Evolutionary conservation across 2,113 vertebrate genomes (phyloP).

Genomic region (Etheostoma cragini): DNA sequence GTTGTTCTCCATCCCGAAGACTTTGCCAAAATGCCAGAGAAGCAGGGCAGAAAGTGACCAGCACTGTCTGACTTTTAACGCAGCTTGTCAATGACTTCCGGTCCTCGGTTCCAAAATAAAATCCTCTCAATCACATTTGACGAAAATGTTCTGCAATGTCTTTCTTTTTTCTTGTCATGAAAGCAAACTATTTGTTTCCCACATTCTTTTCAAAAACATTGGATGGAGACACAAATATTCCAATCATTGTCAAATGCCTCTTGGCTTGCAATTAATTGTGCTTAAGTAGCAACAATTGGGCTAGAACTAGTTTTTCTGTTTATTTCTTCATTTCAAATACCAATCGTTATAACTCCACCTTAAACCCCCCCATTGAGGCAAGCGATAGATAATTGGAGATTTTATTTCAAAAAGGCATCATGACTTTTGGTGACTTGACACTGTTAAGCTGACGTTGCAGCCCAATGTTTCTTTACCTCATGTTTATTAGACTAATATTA

Average conservation of each 20-base stretch:
- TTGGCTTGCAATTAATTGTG: not conserved
- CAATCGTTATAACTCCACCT: too few species aligned
- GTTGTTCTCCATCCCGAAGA: slow-evolving; percentile 36
- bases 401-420: not conserved
- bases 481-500: too few species aligned
- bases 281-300: not conserved
- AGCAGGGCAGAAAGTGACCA: not conserved
- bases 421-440: not conserved
- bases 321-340: too few species aligned
- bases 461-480: not conserved
- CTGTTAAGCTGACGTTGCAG: not conserved
- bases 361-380: too few species aligned
- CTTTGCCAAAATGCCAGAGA: slow-evolving; percentile 34
- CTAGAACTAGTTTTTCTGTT: too few species aligned
- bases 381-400: too few species aligned
- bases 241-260: not conserved
- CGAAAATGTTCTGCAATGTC: not conserved
- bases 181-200: too few species aligned
- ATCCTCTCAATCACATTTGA: not conserved
- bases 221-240: not conserved
- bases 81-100: slow-evolving; percentile 37
- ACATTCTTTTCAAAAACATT: too few species aligned
- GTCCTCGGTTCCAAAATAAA: slow-evolving; percentile 51
- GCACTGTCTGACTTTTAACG: not conserved
- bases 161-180: too few species aligned